These are phyloP conservation scores for Anguilla obscura DNA, from an alignment of 2,797 vertebrate genomes.

Conservation along the genomic window DNA sequence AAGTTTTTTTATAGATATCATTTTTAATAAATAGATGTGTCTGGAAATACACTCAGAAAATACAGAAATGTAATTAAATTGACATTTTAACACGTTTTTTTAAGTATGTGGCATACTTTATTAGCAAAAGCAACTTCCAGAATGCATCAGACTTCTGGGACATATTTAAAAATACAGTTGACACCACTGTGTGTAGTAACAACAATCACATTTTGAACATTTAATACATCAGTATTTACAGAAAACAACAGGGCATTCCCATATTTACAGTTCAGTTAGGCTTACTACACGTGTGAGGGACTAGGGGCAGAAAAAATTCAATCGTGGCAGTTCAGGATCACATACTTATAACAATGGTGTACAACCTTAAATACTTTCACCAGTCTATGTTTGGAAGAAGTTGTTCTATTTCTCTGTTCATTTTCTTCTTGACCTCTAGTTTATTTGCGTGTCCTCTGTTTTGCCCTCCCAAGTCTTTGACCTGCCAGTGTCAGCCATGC, in stretches of 20 bases:
- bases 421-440: not conserved
- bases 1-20: not conserved
- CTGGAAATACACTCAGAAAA: not conserved
- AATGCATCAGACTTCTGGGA: not conserved
- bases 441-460: not conserved
- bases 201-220: not conserved
- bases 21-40: not conserved
- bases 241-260: not conserved
- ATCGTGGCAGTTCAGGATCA: not conserved
- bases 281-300: not conserved
- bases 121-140: not conserved
- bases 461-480: not conserved
- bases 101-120: not conserved
- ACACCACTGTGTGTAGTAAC: not conserved
- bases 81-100: too few species aligned
- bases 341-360: not conserved
- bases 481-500: not conserved
- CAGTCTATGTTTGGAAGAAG: not conserved
- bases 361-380: not conserved
- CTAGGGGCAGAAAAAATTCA: not conserved
- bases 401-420: not conserved
- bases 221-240: constrained; percentile 1
- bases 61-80: not conserved
- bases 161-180: not conserved
- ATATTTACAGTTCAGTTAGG: constrained; percentile 1